A percentile compares a stretch with the other conserved stretches of the same genome.
These are phyloP conservation scores for Sus cebifrons DNA, from an alignment of 2,797 vertebrate genomes.

Conservation along the genomic window DNA sequence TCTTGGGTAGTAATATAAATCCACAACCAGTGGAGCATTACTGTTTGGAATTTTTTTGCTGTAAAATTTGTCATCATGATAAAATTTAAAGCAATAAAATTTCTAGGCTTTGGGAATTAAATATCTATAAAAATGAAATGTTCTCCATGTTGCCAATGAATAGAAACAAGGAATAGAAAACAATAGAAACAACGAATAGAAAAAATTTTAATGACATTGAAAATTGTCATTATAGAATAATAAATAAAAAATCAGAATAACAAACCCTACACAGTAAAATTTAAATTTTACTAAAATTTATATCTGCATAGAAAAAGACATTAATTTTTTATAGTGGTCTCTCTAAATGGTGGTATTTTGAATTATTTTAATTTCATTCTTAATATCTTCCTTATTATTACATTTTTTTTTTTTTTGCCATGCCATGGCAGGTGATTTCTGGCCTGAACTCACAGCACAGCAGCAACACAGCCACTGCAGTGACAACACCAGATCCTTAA, in stretches of 20 bases:
- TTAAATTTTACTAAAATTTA: constrained; percentile 59
- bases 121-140: constrained; percentile 57
- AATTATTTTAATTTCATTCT: constrained; percentile 22
- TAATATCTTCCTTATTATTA: constrained; percentile 20
- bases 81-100: constrained; percentile 31
- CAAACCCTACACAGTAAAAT: neutral
- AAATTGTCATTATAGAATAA: constrained; percentile 18
- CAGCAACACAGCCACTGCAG: no score
- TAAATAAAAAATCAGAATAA: constrained; percentile 6
- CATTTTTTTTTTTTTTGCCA: neutral
- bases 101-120: constrained; percentile 22
- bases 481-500: no score
- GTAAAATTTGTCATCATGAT: neutral
- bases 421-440: no score
- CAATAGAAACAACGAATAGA: neutral
- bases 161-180: neutral
- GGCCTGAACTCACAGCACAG: no score
- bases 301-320: constrained; percentile 32
- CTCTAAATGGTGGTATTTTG: neutral
- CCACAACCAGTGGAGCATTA: neutral
- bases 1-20: neutral
- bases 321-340: constrained; percentile 15
- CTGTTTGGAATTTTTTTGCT: neutral
- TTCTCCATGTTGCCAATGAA: constrained; percentile 1
- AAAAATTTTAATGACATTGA: constrained; percentile 31